phyloP scores from a whole-genome alignment of 2,797 vertebrate species.

The Triplophysa bombifrons region DNA sequence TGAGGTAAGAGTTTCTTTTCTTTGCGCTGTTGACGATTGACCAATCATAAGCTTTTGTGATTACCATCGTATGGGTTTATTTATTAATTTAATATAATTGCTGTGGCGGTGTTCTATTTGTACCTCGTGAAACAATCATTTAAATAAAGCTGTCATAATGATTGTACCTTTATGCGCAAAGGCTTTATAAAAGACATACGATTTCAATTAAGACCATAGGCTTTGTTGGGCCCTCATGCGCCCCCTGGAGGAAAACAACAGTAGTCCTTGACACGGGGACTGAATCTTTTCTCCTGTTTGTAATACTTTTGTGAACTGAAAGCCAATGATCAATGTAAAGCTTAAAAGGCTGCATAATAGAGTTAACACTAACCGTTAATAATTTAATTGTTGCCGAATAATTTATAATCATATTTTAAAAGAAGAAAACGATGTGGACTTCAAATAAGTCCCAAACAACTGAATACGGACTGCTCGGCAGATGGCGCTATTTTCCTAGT shows the following conservation, averaged over 20 bases:
- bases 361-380: no score
- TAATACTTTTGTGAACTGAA: background rate
- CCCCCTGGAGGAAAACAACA: background rate
- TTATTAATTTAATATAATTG: background rate
- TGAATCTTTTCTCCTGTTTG: background rate
- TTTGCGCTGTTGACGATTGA: background rate
- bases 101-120: no score
- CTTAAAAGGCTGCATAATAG: no score
- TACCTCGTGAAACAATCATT: background rate
- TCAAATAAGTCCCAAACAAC: background rate
- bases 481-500: background rate
- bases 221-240: background rate
- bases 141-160: background rate
- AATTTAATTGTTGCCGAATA: background rate
- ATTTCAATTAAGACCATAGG: no score
- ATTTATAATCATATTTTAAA: background rate
- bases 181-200: background rate
- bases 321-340: no score
- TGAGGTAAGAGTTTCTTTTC: no score
- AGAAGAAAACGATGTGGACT: background rate
- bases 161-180: background rate
- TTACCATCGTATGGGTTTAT: background rate
- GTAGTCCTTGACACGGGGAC: background rate
- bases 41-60: background rate
- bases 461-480: background rate